These are phyloP conservation scores for Anolis carolinensis DNA, from an alignment of 2,113 vertebrate genomes.

Conservation along the genomic window DNA sequence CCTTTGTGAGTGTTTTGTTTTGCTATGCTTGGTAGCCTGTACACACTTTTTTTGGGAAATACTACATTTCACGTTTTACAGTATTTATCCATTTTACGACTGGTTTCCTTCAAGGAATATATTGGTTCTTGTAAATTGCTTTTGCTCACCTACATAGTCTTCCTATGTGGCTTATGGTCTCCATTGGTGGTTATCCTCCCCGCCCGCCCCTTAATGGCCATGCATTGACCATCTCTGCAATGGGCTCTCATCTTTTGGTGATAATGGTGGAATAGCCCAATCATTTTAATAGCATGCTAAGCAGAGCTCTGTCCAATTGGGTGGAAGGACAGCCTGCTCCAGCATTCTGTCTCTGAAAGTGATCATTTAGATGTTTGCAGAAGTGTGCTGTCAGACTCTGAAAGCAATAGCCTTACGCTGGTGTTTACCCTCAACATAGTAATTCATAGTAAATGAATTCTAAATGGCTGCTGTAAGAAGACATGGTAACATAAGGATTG, in stretches of 20 bases:
- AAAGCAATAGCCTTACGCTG: too few species aligned
- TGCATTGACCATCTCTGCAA: neutral
- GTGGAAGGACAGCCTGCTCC: neutral
- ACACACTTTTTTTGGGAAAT: slow-evolving; percentile 10
- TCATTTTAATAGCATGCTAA: neutral
- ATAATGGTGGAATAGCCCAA: neutral
- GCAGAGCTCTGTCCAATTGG: neutral
- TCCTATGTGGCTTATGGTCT: too few species aligned
- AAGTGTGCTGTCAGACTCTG: neutral
- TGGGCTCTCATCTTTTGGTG: neutral
- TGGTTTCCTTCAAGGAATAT: neutral
- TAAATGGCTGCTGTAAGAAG: too few species aligned
- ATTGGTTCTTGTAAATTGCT: slow-evolving; percentile 28
- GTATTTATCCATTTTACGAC: neutral
- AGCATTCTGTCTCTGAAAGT: neutral
- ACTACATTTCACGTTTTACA: slow-evolving; percentile 25
- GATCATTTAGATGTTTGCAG: neutral
- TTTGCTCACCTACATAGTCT: too few species aligned
- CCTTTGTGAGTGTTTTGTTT: slow-evolving; percentile 86
- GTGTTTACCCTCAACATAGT: too few species aligned
- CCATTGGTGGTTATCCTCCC: neutral
- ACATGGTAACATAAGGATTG: too few species aligned
- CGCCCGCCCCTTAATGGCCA: neutral
- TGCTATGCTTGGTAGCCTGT: neutral
- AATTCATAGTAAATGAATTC: too few species aligned